Evolutionary conservation across 2,113 vertebrate genomes (phyloP).

Genomic region (Corythornis madagascariensis): DNA sequence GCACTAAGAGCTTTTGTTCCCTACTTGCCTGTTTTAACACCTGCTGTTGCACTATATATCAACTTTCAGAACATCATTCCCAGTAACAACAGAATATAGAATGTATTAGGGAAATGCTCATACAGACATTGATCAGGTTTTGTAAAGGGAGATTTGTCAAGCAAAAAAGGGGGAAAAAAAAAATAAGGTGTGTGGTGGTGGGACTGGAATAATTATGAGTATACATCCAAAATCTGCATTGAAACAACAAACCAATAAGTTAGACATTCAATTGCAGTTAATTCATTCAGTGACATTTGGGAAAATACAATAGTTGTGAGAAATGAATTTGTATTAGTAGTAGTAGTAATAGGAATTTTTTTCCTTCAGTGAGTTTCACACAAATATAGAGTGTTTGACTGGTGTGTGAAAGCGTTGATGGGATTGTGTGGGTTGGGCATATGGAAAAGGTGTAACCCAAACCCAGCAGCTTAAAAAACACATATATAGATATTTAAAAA

Average conservation of each 20-base stretch:
- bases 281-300: constrained; percentile 35
- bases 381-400: constrained; percentile 72
- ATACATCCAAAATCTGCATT: constrained; percentile 39
- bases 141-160: constrained; percentile 28
- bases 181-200: not conserved
- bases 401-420: constrained; percentile 70
- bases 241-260: constrained; percentile 8
- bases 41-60: constrained; percentile 56
- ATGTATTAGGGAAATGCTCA: constrained; percentile 29
- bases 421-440: constrained; percentile 66
- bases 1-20: constrained; percentile 64
- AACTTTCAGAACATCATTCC: constrained; percentile 53
- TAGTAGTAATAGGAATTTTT: constrained; percentile 66
- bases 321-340: constrained; percentile 69
- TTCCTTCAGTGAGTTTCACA: constrained; percentile 68
- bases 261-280: not conserved
- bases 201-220: constrained; percentile 3
- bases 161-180: not conserved
- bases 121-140: constrained; percentile 54
- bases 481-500: constrained; percentile 68
- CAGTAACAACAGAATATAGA: constrained; percentile 59
- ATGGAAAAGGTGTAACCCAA: constrained; percentile 71
- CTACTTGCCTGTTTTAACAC: constrained; percentile 59
- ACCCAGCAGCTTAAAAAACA: constrained; percentile 71
- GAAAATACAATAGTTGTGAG: constrained; percentile 60